Conservation (phyloP, 1,140 invertebrate species). For the Pseudomyrmex cubaensis region DNA sequence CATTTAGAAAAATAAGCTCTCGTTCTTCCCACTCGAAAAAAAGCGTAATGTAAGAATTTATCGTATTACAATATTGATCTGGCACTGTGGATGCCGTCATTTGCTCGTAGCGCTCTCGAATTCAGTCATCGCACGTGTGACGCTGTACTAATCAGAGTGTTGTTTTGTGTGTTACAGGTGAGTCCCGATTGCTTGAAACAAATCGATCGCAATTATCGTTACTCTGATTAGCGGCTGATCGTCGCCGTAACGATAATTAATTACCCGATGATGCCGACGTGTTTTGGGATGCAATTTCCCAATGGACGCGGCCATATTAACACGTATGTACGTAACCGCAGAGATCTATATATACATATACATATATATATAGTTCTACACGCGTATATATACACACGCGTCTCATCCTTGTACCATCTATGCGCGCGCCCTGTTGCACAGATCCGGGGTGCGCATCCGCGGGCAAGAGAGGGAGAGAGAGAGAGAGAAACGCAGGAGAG, state of each 20-base stretch:
- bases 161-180: conserved; percentile 65
- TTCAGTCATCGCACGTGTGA: background rate
- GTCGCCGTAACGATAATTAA: conserved; percentile 66
- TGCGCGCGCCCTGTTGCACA: conserved; percentile 24
- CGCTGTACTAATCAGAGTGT: background rate
- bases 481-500: too few relatives aligned
- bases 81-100: too few relatives aligned
- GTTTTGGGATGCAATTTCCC: conserved; percentile 71
- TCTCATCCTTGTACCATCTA: background rate
- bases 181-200: conserved; percentile 38
- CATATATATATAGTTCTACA: background rate
- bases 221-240: conserved; percentile 60
- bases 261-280: conserved; percentile 60
- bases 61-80: too few relatives aligned
- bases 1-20: conserved; percentile 17
- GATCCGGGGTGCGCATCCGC: background rate
- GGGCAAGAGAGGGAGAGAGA: background rate
- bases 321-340: conserved; percentile 41
- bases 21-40: too few relatives aligned
- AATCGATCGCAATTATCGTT: conserved; percentile 61
- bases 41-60: background rate
- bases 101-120: background rate
- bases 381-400: background rate
- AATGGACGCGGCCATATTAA: conserved; percentile 61
- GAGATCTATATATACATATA: background rate